Conservation (phyloP, 2,113 vertebrate genomes). For the Butorides virescens region DNA sequence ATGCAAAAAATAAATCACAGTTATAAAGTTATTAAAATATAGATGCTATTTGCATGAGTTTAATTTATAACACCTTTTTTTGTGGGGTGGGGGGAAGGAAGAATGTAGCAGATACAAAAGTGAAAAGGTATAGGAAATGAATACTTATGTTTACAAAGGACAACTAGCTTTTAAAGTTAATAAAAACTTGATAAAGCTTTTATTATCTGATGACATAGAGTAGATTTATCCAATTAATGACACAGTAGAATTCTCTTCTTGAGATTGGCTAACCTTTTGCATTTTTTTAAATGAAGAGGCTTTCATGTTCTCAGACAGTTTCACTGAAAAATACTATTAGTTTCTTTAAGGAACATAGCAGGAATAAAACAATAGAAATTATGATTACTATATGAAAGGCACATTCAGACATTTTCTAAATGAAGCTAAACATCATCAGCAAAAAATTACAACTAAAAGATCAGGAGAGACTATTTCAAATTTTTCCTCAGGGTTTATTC, state of each 20-base stretch:
- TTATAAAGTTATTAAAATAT: background rate
- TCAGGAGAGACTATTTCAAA: background rate
- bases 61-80: background rate
- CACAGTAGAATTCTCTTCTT: background rate
- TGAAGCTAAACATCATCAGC: background rate
- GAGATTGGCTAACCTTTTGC: constrained; percentile 85
- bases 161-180: background rate
- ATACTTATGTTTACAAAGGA: background rate
- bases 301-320: constrained; percentile 97
- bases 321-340: constrained; percentile 96
- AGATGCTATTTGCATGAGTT: background rate
- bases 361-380: background rate
- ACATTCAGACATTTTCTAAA: background rate
- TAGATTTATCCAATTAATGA: background rate
- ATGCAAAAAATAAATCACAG: background rate
- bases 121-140: background rate
- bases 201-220: background rate
- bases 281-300: constrained; percentile 96
- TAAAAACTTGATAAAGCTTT: background rate
- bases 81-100: background rate
- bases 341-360: constrained; percentile 75
- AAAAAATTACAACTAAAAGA: background rate
- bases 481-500: background rate
- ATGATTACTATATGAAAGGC: background rate
- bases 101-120: background rate